Percentiles rank a stretch among this genome's conserved stretches.
Conservation (phyloP, 2,888 invertebrate genomes). For the Standfussiana lucernea region DNA sequence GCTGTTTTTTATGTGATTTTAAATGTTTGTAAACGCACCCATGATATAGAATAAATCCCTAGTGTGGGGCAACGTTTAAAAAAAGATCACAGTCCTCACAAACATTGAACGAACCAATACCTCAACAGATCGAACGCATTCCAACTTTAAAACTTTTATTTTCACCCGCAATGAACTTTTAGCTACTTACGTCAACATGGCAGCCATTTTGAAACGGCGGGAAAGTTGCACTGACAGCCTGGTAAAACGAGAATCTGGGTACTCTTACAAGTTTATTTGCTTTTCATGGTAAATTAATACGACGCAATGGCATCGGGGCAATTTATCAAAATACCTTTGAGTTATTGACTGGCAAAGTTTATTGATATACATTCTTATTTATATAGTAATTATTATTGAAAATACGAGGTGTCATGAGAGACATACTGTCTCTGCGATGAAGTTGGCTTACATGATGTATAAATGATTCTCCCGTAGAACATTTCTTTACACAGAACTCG, state of each 20-base stretch:
- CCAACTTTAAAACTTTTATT: constrained; percentile 51
- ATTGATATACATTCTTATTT: too few relatives aligned
- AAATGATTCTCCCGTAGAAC: too few relatives aligned
- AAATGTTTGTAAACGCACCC: background rate
- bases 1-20: background rate
- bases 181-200: constrained; percentile 44
- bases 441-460: background rate
- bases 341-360: background rate
- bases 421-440: background rate
- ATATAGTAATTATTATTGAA: background rate
- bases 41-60: background rate
- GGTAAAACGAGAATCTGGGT: constrained; percentile 5
- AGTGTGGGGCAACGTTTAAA: background rate
- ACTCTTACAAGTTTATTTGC: constrained; percentile 36
- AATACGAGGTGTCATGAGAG: background rate
- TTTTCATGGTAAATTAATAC: too few relatives aligned
- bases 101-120: constrained; percentile 21
- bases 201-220: constrained; percentile 53
- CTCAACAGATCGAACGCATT: constrained; percentile 37
- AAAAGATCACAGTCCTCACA: background rate
- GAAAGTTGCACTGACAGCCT: constrained; percentile 50
- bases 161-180: constrained; percentile 48
- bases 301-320: background rate
- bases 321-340: constrained; percentile 16
- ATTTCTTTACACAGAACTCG: too few relatives aligned